phyloP scores from a whole-genome alignment of 1,140 invertebrate genomes.

The Galleria mellonella region DNA sequence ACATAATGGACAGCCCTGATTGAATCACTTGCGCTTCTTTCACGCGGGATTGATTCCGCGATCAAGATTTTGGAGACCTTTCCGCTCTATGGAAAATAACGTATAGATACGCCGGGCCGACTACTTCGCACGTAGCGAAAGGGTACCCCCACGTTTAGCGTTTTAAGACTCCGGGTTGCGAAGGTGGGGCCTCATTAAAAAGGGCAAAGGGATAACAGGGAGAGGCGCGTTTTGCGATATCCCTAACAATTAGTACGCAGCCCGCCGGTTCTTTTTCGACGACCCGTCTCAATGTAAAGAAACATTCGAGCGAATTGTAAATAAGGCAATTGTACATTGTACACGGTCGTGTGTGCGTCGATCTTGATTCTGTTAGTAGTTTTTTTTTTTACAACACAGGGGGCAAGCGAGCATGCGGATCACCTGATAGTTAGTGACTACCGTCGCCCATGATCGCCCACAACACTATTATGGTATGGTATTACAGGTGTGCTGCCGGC shows the following conservation, averaged over 20 bases:
- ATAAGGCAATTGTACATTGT: conserved; percentile 48
- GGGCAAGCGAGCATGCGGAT: too few species aligned
- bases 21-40: conserved; percentile 45
- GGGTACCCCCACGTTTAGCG: not conserved
- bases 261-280: conserved; percentile 38
- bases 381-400: too few species aligned
- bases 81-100: conserved; percentile 12
- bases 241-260: conserved; percentile 1
- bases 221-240: not conserved
- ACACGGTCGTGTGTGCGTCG: too few species aligned
- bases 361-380: too few species aligned
- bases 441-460: too few species aligned
- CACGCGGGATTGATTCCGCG: conserved; percentile 28
- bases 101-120: not conserved
- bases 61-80: conserved; percentile 25
- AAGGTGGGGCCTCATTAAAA: conserved; percentile 18
- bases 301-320: conserved; percentile 33
- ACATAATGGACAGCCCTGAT: conserved; percentile 47
- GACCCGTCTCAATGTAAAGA: conserved; percentile 42
- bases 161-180: conserved; percentile 2
- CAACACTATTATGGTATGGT: too few species aligned
- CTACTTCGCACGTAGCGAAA: not conserved
- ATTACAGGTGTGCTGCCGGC: too few species aligned
- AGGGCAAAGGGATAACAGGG: conserved; percentile 10
- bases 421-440: too few species aligned